Evolutionary conservation across 2,888 invertebrate genomes (phyloP).

Genomic region (Gymnoscelis rufifasciata): DNA sequence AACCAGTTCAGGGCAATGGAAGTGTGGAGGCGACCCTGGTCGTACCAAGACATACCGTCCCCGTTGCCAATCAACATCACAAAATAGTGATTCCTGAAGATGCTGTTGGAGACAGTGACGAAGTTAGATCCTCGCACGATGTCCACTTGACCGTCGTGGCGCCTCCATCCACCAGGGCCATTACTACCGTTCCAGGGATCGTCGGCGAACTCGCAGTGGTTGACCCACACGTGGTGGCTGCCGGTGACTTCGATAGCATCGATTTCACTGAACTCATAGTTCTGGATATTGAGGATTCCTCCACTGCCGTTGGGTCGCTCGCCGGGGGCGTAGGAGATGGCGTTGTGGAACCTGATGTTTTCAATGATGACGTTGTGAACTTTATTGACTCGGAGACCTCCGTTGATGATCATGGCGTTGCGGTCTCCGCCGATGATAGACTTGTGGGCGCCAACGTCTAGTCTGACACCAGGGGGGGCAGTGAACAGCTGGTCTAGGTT

Average conservation of each 20-base stretch:
- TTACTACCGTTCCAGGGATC: slow-evolving; percentile 20
- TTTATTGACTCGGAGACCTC: slow-evolving; percentile 7
- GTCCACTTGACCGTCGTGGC: slow-evolving; percentile 23
- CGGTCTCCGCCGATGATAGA: slow-evolving; percentile 12
- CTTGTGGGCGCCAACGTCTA: slow-evolving; percentile 11
- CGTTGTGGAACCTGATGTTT: slow-evolving; percentile 13
- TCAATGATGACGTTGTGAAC: slow-evolving; percentile 10
- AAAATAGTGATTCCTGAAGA: slow-evolving; percentile 23
- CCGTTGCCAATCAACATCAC: slow-evolving; percentile 16
- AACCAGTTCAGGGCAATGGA: slow-evolving; percentile 22
- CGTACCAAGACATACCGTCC: slow-evolving; percentile 11
- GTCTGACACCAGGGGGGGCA: slow-evolving; percentile 11
- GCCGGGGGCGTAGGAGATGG: slow-evolving; percentile 9
- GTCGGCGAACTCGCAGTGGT: slow-evolving; percentile 23
- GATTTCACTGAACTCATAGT: slow-evolving; percentile 6
- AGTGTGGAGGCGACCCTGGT: slow-evolving; percentile 17
- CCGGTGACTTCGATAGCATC: slow-evolving; percentile 10
- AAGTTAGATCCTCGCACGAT: slow-evolving; percentile 16
- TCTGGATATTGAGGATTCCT: slow-evolving; percentile 5
- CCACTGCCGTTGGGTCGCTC: slow-evolving; percentile 16
- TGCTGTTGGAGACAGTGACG: slow-evolving; percentile 20
- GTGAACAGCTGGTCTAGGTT: slow-evolving; percentile 15
- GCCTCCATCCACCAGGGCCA: slow-evolving; percentile 9
- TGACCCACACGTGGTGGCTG: slow-evolving; percentile 13
- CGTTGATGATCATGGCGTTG: slow-evolving; percentile 13